Percentiles rank a stretch among this genome's conserved stretches.
Evolutionary conservation across 2,797 vertebrate genomes (phyloP).

Genomic region (Notolepis coatsorum): DNA sequence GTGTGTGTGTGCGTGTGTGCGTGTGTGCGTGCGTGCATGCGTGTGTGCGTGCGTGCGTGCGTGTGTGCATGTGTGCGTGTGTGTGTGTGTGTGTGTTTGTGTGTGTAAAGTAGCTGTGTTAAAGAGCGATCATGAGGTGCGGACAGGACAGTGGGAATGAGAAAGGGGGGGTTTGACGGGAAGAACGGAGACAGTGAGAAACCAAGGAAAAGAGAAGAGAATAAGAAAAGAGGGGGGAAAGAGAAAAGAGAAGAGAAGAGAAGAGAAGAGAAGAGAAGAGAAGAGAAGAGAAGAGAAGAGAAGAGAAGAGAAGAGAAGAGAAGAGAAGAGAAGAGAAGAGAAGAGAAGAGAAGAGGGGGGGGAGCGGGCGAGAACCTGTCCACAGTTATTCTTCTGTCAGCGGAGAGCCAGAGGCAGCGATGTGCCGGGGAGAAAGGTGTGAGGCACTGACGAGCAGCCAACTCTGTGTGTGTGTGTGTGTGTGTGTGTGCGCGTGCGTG

Average conservation of each 20-base stretch:
- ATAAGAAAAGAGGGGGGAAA: slow-evolving; percentile 5
- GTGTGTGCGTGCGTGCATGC: not conserved
- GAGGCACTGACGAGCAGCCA: too few relatives aligned
- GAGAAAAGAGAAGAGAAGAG: slow-evolving; percentile 4
- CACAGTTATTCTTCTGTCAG: too few relatives aligned
- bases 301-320: slow-evolving; percentile 17
- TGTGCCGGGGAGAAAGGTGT: too few relatives aligned
- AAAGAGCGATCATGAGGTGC: slow-evolving; percentile 57
- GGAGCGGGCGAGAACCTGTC: too few relatives aligned
- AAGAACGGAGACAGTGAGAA: too few relatives aligned
- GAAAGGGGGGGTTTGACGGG: too few relatives aligned
- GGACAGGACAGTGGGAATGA: slow-evolving; percentile 49
- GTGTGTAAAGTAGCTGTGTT: slow-evolving; percentile 11
- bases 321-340: not conserved
- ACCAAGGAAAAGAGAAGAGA: too few relatives aligned
- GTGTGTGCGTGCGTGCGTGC: not conserved
- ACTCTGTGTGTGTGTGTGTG: slow-evolving; percentile 21
- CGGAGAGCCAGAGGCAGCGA: too few relatives aligned
- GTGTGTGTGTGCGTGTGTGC: not conserved
- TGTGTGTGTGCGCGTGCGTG: slow-evolving; percentile 1
- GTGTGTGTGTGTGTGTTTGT: slow-evolving; percentile 25
- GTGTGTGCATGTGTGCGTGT: not conserved
- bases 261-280: slow-evolving; percentile 34
- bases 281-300: slow-evolving; percentile 37
- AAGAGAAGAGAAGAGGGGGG: not conserved